phyloP scores from a whole-genome alignment of 2,797 vertebrate genomes.

The Thripadectes ignobilis region DNA sequence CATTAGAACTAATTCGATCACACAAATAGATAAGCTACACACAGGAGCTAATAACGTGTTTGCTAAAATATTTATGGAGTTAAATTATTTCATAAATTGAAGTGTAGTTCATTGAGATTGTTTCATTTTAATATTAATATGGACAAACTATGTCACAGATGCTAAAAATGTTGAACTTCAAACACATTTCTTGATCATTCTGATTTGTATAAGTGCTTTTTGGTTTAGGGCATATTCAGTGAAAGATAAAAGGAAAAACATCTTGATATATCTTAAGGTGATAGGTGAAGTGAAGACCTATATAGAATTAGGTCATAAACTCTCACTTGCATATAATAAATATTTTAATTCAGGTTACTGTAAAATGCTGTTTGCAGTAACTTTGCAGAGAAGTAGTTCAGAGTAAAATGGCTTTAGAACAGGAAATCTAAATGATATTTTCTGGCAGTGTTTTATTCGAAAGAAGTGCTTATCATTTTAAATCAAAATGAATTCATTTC shows the following conservation, averaged over 20 bases:
- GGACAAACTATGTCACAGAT: neutral
- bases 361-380: neutral
- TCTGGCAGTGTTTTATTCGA: neutral
- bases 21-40: neutral
- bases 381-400: neutral
- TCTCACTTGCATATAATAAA: slow-evolving; percentile 3
- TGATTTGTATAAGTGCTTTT: neutral
- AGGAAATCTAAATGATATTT: neutral
- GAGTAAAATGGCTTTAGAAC: neutral
- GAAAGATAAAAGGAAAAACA: slow-evolving; percentile 29
- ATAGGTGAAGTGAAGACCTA: slow-evolving; percentile 15
- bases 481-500: slow-evolving; percentile 36
- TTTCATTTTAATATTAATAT: slow-evolving; percentile 45
- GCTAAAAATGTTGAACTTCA: slow-evolving; percentile 25
- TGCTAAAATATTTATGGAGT: slow-evolving; percentile 44
- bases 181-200: slow-evolving; percentile 11
- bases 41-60: neutral
- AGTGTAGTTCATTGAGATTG: neutral
- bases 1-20: slow-evolving; percentile 7
- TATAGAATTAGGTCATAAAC: slow-evolving; percentile 21
- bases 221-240: neutral
- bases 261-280: slow-evolving; percentile 11
- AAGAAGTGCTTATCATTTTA: neutral
- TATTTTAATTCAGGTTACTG: neutral
- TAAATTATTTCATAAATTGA: slow-evolving; percentile 39